Evolutionary conservation across 1,140 invertebrate species (phyloP).

Genomic region (Psix sp.): DNA sequence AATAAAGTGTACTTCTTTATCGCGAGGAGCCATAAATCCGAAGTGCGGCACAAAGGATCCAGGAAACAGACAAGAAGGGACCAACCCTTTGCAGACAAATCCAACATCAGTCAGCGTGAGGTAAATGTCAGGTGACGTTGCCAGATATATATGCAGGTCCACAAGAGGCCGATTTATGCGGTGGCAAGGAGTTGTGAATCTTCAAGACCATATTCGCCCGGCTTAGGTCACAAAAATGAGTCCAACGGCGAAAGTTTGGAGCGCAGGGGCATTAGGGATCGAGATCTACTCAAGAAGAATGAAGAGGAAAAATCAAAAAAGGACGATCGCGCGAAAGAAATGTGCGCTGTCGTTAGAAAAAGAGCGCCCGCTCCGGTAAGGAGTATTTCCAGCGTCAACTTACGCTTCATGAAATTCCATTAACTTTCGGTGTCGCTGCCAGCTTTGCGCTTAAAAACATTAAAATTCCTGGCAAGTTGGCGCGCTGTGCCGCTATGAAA

Average conservation of each 20-base stretch:
- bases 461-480: slow-evolving; percentile 42
- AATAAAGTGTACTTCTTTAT: slow-evolving; percentile 55
- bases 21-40: slow-evolving; percentile 50
- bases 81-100: slow-evolving; percentile 52
- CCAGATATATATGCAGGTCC: slow-evolving; percentile 51
- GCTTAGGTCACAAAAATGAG: slow-evolving; percentile 32
- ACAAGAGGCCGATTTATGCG: slow-evolving; percentile 51
- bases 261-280: slow-evolving; percentile 52
- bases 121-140: slow-evolving; percentile 56
- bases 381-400: slow-evolving; percentile 34
- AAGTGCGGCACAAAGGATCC: slow-evolving; percentile 40
- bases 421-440: slow-evolving; percentile 49
- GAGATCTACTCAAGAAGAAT: slow-evolving; percentile 11
- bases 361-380: slow-evolving; percentile 21
- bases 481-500: slow-evolving; percentile 27
- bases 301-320: slow-evolving; percentile 15
- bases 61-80: slow-evolving; percentile 39
- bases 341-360: slow-evolving; percentile 35
- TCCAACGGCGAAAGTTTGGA: slow-evolving; percentile 46
- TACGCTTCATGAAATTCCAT: slow-evolving; percentile 56
- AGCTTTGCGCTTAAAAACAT: slow-evolving; percentile 43
- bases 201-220: slow-evolving; percentile 20
- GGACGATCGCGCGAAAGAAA: slow-evolving; percentile 20
- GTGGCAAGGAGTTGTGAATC: slow-evolving; percentile 19
- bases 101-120: slow-evolving; percentile 39